Base-by-base conservation (phyloP, 2,113 vertebrate genomes). In the Athene cunicularia region DNA sequence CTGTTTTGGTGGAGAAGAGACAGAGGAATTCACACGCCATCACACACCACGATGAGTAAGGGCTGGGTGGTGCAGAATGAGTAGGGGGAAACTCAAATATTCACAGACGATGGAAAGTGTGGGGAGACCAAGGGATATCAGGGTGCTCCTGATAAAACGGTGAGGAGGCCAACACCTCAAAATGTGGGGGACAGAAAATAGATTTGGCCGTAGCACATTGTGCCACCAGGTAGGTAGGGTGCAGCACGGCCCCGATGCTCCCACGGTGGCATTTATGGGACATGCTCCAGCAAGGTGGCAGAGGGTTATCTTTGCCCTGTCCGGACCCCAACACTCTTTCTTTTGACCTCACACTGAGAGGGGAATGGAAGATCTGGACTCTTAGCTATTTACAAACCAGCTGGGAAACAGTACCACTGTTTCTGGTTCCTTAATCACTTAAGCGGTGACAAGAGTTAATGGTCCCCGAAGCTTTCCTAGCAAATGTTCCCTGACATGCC, bases 401-500 rank as follows among this genome's bases (percentile, higher is more conserved):
- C 64, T 79, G 80, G 73, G 83, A 93, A 84, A 87, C 28, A 37
- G 66, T 10, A 58, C 49, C 37, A 8, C 74, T 14, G 35, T 74
- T 82, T 47, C 93, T 76, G 80, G 62, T 88, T 92, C 95, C 93
- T 97, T 80, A 96, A 95, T 95, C 96, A 82, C 88, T 91, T 75
- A 64, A 88, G 80, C 8, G 12, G 80, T 95, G 94, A 95, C 96
- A 96, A 94, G 94, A 96, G 93, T 82, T 97, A 97, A 97, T 92
- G 91, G 74, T 58, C 91, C 91, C 93, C 73, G 84, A 91, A 95
- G 95, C 89, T 95, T 97, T 93, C 83, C 89, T 39, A 90, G 95
- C 86, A 96, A 96, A 97, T 89, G 93, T 96, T 97, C 91, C 94
- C 62, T 94, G 95, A 93, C 94, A 39, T 83, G 93, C 86, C 91